These are phyloP conservation scores for Cuniculus paca DNA, from an alignment of 2,797 vertebrate species.

Conservation along the genomic window DNA sequence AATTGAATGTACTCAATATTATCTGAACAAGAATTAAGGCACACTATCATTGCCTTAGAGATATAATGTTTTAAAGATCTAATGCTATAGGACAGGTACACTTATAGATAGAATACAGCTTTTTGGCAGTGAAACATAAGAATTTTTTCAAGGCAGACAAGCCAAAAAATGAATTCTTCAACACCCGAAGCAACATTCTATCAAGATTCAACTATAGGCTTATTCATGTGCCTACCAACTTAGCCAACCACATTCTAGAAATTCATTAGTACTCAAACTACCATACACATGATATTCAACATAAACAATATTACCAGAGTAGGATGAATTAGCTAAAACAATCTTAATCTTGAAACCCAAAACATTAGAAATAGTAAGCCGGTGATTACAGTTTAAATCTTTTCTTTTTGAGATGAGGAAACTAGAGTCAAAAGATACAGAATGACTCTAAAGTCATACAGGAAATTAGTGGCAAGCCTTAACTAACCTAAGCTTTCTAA, in stretches of 20 bases:
- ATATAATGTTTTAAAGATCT: neutral
- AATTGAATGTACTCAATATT: constrained; percentile 41
- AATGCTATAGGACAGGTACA: neutral
- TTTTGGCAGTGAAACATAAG: constrained; percentile 39
- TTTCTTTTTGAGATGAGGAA: constrained; percentile 27
- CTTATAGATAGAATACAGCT: neutral
- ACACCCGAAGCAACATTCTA: neutral
- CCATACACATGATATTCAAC: neutral
- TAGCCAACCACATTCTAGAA: neutral
- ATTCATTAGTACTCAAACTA: constrained; percentile 3
- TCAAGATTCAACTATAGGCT: neutral
- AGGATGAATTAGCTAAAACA: neutral
- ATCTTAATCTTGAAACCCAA: constrained; percentile 45
- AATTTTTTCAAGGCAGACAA: neutral
- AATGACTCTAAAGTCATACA: constrained; percentile 25
- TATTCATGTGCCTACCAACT: neutral
- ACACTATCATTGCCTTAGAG: neutral
- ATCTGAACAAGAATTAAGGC: constrained; percentile 48
- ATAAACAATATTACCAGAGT: constrained; percentile 17
- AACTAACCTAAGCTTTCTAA: neutral
- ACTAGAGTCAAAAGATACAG: neutral
- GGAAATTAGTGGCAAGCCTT: constrained; percentile 22
- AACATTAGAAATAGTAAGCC: constrained; percentile 32
- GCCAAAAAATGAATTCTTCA: neutral
- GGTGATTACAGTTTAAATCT: constrained; percentile 22